Base-by-base conservation (phyloP, 2,888 invertebrate genomes). In the Electrophaes corylata region DNA sequence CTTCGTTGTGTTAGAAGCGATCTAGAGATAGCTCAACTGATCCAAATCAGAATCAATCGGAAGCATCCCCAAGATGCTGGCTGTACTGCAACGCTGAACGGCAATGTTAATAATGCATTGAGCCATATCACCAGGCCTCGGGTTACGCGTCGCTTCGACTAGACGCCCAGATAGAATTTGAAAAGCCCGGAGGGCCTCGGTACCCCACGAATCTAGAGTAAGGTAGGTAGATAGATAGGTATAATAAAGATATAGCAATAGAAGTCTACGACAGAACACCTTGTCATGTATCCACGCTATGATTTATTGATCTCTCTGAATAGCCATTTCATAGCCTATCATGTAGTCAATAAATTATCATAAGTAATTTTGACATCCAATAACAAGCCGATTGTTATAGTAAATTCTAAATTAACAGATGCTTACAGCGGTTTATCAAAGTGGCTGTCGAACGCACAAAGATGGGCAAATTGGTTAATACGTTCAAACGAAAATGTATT, bases 331-430 rank as follows among this genome's bases (percentile, higher is more conserved):
- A 65, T 73, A 72, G 69, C 41, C 59, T 72, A 75, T 75, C 59
- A 53, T 69, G 67, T 66, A 66, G 58, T 58, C 62, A 62, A 66
- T 71, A 64, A 73, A 73, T 67, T 68, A 78, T 71, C 62, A 66
- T 67, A 61, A 67, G 66, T 69, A 68, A 67, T 65, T 57, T 62
- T 54, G 62, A 62, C 60, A 53, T 59, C 63, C 62, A 69, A 64
- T 60, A 67, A 75, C 63, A 61, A 63, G 45, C 52, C 52, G 52
- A 65, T 63, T 63, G 63, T 65, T 56, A n/a, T 48, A 33, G 55
- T 46, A 48, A 62, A 65, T 55, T 47, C 40, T 39, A 55, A 60
- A 60, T 62, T 62, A 59, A 54, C 62, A 56, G 58, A 58, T 52
- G 40, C 14, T 49, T 20, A 41, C 26, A 26, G 39, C 33, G 29